Percentiles rank a stretch among this genome's conserved stretches.
Evolutionary conservation across 1,140 invertebrate genomes (phyloP).

Genomic region (Andricus grossulariae): DNA sequence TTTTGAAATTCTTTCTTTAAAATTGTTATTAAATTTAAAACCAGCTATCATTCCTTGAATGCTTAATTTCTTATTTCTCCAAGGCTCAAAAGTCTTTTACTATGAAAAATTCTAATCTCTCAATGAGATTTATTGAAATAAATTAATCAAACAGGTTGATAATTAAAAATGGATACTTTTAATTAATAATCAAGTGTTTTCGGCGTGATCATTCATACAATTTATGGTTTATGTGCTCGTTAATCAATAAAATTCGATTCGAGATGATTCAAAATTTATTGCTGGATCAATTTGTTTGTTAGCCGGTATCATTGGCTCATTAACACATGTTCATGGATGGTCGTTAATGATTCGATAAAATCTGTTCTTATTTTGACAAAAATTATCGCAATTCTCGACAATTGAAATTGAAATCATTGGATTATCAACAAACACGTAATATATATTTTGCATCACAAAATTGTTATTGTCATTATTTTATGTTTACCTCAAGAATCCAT

Average conservation of each 20-base stretch:
- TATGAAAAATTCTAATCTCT: too few relatives aligned
- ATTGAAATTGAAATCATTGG: neutral
- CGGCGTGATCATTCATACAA: neutral
- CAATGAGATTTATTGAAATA: too few relatives aligned
- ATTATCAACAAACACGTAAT: neutral
- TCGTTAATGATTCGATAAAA: conserved; percentile 13
- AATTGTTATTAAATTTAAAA: too few relatives aligned
- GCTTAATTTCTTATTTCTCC: too few relatives aligned
- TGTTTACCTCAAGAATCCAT: too few relatives aligned
- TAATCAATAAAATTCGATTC: conserved; percentile 7
- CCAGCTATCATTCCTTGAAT: too few relatives aligned
- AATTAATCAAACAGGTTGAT: neutral
- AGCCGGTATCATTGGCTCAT: neutral
- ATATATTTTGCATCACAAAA: too few relatives aligned
- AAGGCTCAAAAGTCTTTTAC: too few relatives aligned
- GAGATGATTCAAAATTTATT: conserved; percentile 14
- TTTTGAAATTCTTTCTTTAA: too few relatives aligned
- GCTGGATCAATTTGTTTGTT: conserved; percentile 31
- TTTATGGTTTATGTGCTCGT: conserved; percentile 14
- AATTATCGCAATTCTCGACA: neutral
- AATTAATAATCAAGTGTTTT: neutral
- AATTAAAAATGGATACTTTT: neutral
- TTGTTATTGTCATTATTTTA: too few relatives aligned
- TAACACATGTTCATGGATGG: conserved; percentile 10
- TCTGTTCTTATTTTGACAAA: neutral